Evolutionary conservation across 2,888 invertebrate species (phyloP), one percentile per base, ranked within the genome.

Genomic region (Drosophila robusta): DNA sequence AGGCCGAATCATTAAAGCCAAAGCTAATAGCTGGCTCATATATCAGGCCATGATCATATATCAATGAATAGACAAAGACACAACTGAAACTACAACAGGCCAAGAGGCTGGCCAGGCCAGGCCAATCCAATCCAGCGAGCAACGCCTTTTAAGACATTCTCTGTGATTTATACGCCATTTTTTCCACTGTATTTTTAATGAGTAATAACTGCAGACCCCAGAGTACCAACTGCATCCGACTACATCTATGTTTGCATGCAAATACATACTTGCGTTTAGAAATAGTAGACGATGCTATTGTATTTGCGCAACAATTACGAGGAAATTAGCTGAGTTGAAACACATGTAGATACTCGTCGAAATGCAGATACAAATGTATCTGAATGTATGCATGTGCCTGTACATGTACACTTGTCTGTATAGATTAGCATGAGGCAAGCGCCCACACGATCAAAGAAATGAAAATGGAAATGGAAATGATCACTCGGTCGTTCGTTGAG

Each of bases 111-210:
- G 24, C 22, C 45, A 24, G 44, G 52, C 24, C 38, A 38, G 39
- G 24, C 38, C 32, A 50, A n/a, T 38, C 41, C 52, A 52, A 32
- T 24, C 22, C 22, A 7, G 18, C 22, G 29, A 7, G 52, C 32
- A 69, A 70, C 61, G 57, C 69, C 82, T 49, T 34, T 45, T 44
- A 12, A 63, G 44, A 39, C 42, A 47, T 52, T 42, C 44, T 49
- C 36, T 55, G 50, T 84, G 80, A 87, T 87, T 87, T 80, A 87
- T 81, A 68, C 64, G 62, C 61, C 60, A 66, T 63, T 76, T 67
- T 58, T 66, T 61, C 65, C 68, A 62, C 56, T 67, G 77, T 65
- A 78, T 86, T 70, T 68, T 69, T 62, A 72, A 86, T 80, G 80
- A 78, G 63, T 62, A 70, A 67, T 58, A 52, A 46, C 47, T 8